A percentile compares a stretch with the other conserved stretches of the same genome.
phyloP scores from a whole-genome alignment of 2,113 vertebrate genomes.

The Tetrao urogallus region DNA sequence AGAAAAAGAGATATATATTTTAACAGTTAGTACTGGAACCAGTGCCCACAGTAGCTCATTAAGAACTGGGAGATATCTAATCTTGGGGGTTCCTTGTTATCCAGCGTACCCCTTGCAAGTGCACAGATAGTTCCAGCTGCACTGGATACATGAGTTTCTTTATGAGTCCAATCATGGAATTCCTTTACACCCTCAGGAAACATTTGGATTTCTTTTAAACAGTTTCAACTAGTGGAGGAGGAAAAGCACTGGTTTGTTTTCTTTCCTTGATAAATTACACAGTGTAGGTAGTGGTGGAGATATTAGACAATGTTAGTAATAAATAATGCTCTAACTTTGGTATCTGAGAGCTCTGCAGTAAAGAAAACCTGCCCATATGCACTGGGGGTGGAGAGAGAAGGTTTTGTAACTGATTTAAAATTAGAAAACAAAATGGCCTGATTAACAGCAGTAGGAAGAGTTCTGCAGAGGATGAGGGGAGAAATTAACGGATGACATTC shows the following conservation, averaged over 20 bases:
- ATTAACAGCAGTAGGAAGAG: constrained; percentile 75
- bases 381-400: constrained; percentile 72
- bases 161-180: constrained; percentile 22
- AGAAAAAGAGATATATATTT: background rate
- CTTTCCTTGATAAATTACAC: constrained; percentile 24
- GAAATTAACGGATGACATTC: constrained; percentile 73
- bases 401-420: constrained; percentile 78
- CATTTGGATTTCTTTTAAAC: constrained; percentile 4
- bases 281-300: background rate
- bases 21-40: background rate
- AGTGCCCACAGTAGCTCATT: background rate
- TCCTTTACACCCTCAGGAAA: constrained; percentile 18
- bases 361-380: constrained; percentile 73
- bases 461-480: constrained; percentile 71
- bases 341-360: constrained; percentile 50
- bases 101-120: background rate
- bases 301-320: constrained; percentile 40
- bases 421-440: constrained; percentile 76
- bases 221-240: constrained; percentile 17
- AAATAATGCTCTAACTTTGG: constrained; percentile 60
- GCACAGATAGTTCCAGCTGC: background rate
- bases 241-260: constrained; percentile 37
- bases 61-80: background rate
- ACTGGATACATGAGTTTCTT: background rate
- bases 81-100: background rate